Evolutionary conservation across 2,888 invertebrate genomes (phyloP), one percentile per base, ranked within the genome.

Genomic region (Scaptomyza polygonia): DNA sequence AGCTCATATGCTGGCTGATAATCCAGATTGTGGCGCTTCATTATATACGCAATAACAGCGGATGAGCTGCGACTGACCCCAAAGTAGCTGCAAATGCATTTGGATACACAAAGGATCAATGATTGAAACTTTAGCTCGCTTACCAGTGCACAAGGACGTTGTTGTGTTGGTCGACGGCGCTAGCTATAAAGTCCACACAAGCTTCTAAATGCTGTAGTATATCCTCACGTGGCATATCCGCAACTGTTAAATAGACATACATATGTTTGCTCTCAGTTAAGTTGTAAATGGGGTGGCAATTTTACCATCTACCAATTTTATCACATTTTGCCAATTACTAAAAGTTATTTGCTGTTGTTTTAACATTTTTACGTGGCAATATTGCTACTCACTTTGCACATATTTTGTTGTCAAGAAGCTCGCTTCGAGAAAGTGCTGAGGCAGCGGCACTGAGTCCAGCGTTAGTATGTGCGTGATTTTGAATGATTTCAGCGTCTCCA

Each of bases 41-140:
- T 98, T 11, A 97, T 92, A 90, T 95, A 97, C 0, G 96, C 97
- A 59, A 97, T 95, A 0, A 97, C 96, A 3, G 97, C 93, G 0
- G 97, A 95, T 0, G 97, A 96, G 90, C 98, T 98, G 55, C 98
- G 94, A 0, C 98, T 98, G 3, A 97, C 95, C 12, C 98, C 98
- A 85, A 95, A 97, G 90, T 97, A 97, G 91, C 96, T 96, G 18
- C 7, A 4, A n/a, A 8, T 27, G 5, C 4, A 3, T 9, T 11
- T 21, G 5, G 18, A 9, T 14, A 3, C 9, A 40, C 0, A 16
- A 40, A 18, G n/a, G 5, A 18, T 48, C 11, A 49, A 34, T 9
- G 14, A 7, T n/a, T 3, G 7, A 1, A 27, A 16, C 8, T 3
- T 0, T 6, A 2, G 3, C 4, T 21, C 3, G 7, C 43, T 51